Percentiles rank a stretch among this genome's conserved stretches.
Conservation (phyloP, 2,888 invertebrate species). For the Trypoxylon attenuatum region DNA sequence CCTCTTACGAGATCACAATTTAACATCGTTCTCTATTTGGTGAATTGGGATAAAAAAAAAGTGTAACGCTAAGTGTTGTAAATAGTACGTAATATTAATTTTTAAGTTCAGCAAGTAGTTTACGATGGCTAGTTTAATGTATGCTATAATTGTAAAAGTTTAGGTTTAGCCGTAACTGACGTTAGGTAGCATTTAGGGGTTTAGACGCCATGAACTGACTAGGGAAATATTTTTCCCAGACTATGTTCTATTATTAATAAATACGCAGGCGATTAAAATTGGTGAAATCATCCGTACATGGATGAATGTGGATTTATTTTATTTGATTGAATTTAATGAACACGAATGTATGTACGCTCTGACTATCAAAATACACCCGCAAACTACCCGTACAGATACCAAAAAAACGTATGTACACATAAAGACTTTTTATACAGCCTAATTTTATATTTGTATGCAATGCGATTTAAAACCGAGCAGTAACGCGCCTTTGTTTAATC, state of each 20-base stretch:
- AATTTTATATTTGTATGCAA: conserved; percentile 70
- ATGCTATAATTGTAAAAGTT: conserved; percentile 48
- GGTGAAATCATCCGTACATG: conserved; percentile 62
- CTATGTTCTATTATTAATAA: conserved; percentile 71
- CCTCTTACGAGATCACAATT: conserved; percentile 30
- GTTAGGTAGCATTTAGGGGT: conserved; percentile 71
- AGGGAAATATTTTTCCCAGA: conserved; percentile 64
- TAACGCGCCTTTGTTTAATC: conserved; percentile 57
- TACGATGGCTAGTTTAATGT: conserved; percentile 70
- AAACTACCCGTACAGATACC: conserved; percentile 26
- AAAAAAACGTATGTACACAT: conserved; percentile 26
- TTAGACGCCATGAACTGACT: conserved; percentile 71
- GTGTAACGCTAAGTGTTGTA: conserved; percentile 70
- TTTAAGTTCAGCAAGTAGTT: conserved; percentile 71
- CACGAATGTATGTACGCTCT: conserved; percentile 57
- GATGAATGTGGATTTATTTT: conserved; percentile 69
- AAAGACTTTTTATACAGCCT: conserved; percentile 70
- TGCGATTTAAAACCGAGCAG: conserved; percentile 56
- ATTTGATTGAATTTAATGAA: conserved; percentile 66
- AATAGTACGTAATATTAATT: conserved; percentile 73
- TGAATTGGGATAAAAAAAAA: conserved; percentile 62
- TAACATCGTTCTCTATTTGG: conserved; percentile 54
- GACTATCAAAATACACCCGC: conserved; percentile 45
- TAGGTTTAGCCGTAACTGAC: conserved; percentile 63
- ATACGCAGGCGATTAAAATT: conserved; percentile 61